phyloP scores from a whole-genome alignment of 2,113 vertebrate genomes.

The Erinaceus europaeus region DNA sequence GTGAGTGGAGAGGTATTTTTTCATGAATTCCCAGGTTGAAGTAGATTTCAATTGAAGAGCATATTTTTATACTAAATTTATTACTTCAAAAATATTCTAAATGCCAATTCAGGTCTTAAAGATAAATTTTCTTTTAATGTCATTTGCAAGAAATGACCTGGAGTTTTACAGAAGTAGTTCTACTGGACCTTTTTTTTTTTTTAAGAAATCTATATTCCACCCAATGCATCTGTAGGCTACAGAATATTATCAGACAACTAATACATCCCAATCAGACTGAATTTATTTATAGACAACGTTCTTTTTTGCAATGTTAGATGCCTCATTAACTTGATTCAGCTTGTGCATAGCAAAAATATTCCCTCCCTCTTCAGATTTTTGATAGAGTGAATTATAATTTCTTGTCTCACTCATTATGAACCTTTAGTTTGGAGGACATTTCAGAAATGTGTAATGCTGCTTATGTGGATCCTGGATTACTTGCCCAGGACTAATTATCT shows the following conservation, averaged over 20 bases:
- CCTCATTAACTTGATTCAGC: conserved; percentile 91
- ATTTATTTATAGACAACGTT: conserved; percentile 89
- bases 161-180: conserved; percentile 78
- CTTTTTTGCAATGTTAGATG: conserved; percentile 88
- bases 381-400: conserved; percentile 87
- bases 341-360: conserved; percentile 88
- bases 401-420: conserved; percentile 86
- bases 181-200: conserved; percentile 81
- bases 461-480: conserved; percentile 76
- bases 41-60: conserved; percentile 34
- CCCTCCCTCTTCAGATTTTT: conserved; percentile 89
- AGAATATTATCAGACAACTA: conserved; percentile 89
- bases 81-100: conserved; percentile 35
- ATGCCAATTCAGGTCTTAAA: conserved; percentile 64
- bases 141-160: conserved; percentile 76
- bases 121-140: conserved; percentile 77
- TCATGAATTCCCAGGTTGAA: not conserved
- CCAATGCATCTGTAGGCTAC: conserved; percentile 88
- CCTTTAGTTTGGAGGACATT: conserved; percentile 80
- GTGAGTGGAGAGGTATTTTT: not conserved
- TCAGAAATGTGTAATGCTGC: conserved; percentile 81
- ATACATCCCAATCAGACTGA: conserved; percentile 88
- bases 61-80: conserved; percentile 40
- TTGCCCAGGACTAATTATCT: conserved; percentile 80
- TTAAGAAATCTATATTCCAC: conserved; percentile 83